phyloP scores from a whole-genome alignment of 1,140 invertebrate genomes.

The Drosophila suzukii region DNA sequence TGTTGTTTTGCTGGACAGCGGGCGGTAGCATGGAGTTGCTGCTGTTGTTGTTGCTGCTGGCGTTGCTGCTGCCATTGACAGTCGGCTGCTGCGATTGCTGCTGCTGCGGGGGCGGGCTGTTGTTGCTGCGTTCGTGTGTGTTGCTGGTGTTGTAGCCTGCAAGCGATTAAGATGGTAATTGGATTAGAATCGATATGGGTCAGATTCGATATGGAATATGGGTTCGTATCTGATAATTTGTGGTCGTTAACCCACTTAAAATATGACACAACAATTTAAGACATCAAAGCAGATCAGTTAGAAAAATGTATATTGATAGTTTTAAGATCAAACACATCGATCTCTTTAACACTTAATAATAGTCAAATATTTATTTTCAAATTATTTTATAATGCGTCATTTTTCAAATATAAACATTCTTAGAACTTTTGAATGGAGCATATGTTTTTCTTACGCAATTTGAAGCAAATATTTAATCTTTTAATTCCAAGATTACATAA shows the following conservation, averaged over 20 bases:
- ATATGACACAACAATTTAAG: background rate
- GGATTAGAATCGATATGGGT: slow-evolving; percentile 6
- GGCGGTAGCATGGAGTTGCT: slow-evolving; percentile 69
- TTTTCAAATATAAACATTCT: background rate
- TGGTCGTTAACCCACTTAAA: background rate
- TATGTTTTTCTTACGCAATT: background rate
- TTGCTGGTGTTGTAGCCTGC: slow-evolving; percentile 64
- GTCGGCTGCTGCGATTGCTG: slow-evolving; percentile 52
- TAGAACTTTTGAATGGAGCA: background rate
- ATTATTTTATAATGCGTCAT: background rate
- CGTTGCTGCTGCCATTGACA: slow-evolving; percentile 49
- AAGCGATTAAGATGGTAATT: slow-evolving; percentile 2
- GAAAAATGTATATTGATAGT: too few relatives aligned
- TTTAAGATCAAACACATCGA: too few relatives aligned
- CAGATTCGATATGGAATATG: background rate
- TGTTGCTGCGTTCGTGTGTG: slow-evolving; percentile 66
- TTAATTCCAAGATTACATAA: background rate
- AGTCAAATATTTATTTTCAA: background rate
- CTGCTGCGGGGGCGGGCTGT: slow-evolving; percentile 68
- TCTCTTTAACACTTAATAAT: too few relatives aligned
- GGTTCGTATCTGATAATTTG: background rate
- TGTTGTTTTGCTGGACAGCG: slow-evolving; percentile 46
- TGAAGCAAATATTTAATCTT: background rate
- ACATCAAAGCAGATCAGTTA: background rate
- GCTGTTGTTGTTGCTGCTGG: slow-evolving; percentile 46